Evolutionary conservation across 2,113 vertebrate species (phyloP), one percentile per base, ranked within the genome.

Genomic region (Tychaedon coryphoeus): DNA sequence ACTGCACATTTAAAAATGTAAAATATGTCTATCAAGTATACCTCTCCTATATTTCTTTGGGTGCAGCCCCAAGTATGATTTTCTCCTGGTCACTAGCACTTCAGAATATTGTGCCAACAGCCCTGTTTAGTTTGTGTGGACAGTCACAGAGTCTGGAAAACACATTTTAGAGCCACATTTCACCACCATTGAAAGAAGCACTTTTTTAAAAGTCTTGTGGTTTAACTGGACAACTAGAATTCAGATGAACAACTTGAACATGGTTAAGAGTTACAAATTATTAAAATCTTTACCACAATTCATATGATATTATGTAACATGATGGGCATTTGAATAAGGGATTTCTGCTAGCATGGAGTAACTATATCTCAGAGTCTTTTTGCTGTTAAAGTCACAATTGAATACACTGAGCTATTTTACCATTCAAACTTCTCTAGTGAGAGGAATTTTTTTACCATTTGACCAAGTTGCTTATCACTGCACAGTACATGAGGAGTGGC

Each of bases 41-140:
- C 6, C 8, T 73, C 31, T 86, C 9, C 6, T 47, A 22, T 51
- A 86, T 92, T 71, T 4, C 12, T 25, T 43, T 40, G 4, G 4
- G 7, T 67, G 19, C 3, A n/a, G 9, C 7, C 5, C 7, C 6
- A 51, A 43, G 38, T 33, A 50, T 53, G 0, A 3, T 31, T 83
- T 86, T 90, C 13, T 87, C 22, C 25, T 58, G 12, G 23, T 18
- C 26, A 36, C 51, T 53, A 74, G 9, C 13, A 31, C 33, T 74
- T 34, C 19, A 74, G 42, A 66, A 48, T 53, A 66, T 11, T 58
- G 25, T 64, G 16, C 34, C 74, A 80, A 77, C 25, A 74, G 29
- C 0, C 1, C 14, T 3, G 2, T 65, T 60, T 45, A 22, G 2
- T 29, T 69, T 80, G 17, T 51, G 7, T 9, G 5, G 45, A 14